phyloP scores from a whole-genome alignment of 2,888 invertebrate species.

The Ochropleura leucogaster region DNA sequence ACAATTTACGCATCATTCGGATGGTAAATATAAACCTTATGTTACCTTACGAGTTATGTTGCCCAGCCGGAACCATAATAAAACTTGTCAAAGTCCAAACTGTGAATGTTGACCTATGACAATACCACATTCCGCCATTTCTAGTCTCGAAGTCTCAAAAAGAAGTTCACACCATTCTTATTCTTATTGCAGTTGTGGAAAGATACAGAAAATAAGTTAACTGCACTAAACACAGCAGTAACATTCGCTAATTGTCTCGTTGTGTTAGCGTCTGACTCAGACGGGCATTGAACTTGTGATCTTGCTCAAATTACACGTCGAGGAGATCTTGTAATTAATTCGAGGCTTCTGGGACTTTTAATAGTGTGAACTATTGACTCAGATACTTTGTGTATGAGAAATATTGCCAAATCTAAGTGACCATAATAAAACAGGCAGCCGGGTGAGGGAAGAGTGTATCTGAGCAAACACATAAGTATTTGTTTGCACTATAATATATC shows the following conservation, averaged over 20 bases:
- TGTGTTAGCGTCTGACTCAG: slow-evolving; percentile 45
- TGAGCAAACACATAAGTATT: background rate
- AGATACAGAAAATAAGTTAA: slow-evolving; percentile 23
- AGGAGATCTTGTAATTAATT: background rate
- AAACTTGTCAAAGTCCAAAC: background rate
- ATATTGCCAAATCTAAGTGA: background rate
- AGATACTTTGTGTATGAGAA: background rate
- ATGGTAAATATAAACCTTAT: background rate
- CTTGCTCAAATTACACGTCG: slow-evolving; percentile 14
- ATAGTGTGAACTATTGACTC: too few species aligned
- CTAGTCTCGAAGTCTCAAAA: background rate
- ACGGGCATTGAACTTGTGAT: slow-evolving; percentile 46
- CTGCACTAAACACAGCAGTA: slow-evolving; percentile 22
- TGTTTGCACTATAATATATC: background rate
- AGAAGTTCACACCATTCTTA: background rate
- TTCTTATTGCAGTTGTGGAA: background rate
- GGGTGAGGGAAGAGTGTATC: background rate
- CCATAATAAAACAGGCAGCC: background rate
- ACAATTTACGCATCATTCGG: background rate
- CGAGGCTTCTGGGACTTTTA: background rate
- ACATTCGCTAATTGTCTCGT: slow-evolving; percentile 51
- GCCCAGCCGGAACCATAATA: background rate
- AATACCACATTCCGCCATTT: background rate
- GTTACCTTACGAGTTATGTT: background rate
- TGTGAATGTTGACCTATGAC: background rate